A percentile compares a stretch with the other conserved stretches of the same genome.
phyloP scores from a whole-genome alignment of 2,113 vertebrate species.

The Etia nguti region DNA sequence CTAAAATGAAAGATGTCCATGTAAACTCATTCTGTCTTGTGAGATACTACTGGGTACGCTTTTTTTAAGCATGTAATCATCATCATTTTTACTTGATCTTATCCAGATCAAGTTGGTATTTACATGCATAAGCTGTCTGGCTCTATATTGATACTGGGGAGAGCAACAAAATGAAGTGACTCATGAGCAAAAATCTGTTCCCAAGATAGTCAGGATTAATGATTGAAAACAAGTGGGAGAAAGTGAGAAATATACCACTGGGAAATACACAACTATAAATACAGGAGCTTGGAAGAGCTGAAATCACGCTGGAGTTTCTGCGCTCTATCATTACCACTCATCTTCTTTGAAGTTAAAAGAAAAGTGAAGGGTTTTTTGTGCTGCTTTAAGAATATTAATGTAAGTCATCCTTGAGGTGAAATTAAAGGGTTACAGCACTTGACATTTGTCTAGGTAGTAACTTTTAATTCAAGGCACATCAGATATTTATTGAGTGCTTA shows the following conservation, averaged over 20 bases:
- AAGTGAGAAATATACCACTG: background rate
- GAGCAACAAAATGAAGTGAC: background rate
- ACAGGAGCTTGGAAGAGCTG: background rate
- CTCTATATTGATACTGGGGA: background rate
- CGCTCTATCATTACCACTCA: background rate
- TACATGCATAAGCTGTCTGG: background rate
- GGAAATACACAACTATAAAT: constrained; percentile 17
- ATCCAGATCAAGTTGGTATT: background rate
- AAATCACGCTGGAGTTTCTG: background rate
- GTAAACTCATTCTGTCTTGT: background rate
- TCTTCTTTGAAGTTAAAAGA: background rate
- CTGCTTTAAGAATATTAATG: background rate
- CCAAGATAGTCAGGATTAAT: constrained; percentile 6
- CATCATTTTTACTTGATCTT: background rate
- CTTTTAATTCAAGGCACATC: background rate
- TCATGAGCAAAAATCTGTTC: background rate
- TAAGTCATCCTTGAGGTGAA: background rate
- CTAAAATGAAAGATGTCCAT: background rate
- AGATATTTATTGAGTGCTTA: background rate
- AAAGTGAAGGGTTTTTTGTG: background rate
- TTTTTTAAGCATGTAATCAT: background rate
- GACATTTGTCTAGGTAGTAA: background rate
- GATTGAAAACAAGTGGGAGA: constrained; percentile 21
- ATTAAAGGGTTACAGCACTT: background rate
- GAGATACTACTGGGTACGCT: background rate